Percentiles rank a stretch among this genome's conserved stretches.
Evolutionary conservation across 2,113 vertebrate genomes (phyloP).

Genomic region (Zootoca vivipara): DNA sequence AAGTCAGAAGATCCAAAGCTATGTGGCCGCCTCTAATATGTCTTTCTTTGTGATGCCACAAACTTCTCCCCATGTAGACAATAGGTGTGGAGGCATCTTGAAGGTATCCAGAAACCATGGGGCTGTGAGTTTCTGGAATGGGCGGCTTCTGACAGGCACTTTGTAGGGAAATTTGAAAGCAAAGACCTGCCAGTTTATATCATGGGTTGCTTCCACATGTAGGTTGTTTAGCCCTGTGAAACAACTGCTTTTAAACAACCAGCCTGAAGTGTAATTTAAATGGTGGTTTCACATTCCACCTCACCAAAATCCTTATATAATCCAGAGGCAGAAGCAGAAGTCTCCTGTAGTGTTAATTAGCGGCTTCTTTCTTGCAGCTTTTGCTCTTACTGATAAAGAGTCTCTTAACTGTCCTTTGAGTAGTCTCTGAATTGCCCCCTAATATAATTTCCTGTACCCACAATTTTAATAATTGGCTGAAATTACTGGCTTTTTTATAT

Average conservation of each 20-base stretch:
- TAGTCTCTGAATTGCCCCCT: neutral
- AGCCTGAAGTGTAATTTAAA: neutral
- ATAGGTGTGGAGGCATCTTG: neutral
- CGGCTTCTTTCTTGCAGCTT: neutral
- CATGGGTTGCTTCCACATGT: neutral
- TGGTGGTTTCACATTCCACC: neutral
- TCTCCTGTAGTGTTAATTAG: neutral
- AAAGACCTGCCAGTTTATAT: too few relatives aligned
- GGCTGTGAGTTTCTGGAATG: neutral
- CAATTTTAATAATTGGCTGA: neutral
- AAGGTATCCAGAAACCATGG: neutral
- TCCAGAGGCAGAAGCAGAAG: neutral
- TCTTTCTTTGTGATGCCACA: neutral
- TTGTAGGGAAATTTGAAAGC: too few relatives aligned
- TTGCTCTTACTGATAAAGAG: neutral
- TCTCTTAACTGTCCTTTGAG: neutral
- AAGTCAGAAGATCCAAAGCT: too few relatives aligned
- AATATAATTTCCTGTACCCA: neutral
- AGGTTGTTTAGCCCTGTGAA: neutral
- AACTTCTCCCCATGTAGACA: neutral
- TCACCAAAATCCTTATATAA: neutral
- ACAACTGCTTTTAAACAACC: neutral
- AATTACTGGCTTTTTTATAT: neutral
- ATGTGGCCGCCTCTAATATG: too few relatives aligned
- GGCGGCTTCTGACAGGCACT: too few relatives aligned